Evolutionary conservation across 1,140 invertebrate genomes (phyloP).

Genomic region (Drosophila erecta): DNA sequence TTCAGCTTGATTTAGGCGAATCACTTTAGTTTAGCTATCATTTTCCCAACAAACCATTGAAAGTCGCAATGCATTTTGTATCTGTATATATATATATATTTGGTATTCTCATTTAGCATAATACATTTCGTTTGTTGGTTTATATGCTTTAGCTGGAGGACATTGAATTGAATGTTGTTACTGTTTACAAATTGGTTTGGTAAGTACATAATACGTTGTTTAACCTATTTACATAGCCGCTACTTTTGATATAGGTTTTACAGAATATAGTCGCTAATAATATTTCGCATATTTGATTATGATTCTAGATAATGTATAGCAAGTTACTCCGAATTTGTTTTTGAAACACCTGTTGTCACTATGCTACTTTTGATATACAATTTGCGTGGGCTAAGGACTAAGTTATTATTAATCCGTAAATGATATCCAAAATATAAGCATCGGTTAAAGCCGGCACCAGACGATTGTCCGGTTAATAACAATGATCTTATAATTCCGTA

Average conservation of each 20-base stretch:
- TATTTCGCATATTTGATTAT: conserved; percentile 60
- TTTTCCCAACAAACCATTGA: conserved; percentile 17
- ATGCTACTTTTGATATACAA: conserved; percentile 68
- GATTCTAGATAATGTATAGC: conserved; percentile 32
- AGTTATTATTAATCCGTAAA: conserved; percentile 28
- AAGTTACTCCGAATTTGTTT: conserved; percentile 62
- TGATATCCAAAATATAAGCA: conserved; percentile 65
- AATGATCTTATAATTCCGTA: conserved; percentile 58
- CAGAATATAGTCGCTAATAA: conserved; percentile 40
- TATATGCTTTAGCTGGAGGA: conserved; percentile 76
- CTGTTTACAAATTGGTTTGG: conserved; percentile 62
- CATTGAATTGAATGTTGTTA: conserved; percentile 81
- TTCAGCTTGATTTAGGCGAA: too few relatives aligned
- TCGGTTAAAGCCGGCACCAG: conserved; percentile 25
- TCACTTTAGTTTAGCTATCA: conserved; percentile 24
- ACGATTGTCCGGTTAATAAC: conserved; percentile 19
- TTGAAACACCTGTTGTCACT: conserved; percentile 78
- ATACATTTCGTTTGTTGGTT: conserved; percentile 69
- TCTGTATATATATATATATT: conserved; percentile 43
- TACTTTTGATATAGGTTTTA: conserved; percentile 60
- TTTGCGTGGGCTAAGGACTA: conserved; percentile 47
- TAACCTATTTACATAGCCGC: conserved; percentile 74
- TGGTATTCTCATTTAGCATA: conserved; percentile 58
- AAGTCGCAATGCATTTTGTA: conserved; percentile 10
- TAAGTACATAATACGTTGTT: conserved; percentile 42